A percentile compares a stretch with the other conserved stretches of the same genome.
phyloP scores from a whole-genome alignment of 2,113 vertebrate species.

The Drymodes brunneopygia region DNA sequence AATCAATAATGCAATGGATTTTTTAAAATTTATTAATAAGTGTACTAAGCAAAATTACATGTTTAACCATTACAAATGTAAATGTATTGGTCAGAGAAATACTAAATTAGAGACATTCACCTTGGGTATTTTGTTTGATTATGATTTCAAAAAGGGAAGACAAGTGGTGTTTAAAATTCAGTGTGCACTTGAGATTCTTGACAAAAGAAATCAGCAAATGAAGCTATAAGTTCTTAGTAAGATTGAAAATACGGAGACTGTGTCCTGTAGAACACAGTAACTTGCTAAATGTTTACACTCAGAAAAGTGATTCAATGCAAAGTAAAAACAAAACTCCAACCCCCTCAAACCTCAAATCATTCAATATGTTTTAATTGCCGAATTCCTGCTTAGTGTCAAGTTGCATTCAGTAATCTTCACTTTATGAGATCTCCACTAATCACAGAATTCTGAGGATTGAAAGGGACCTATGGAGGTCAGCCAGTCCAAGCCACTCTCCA shows the following conservation, averaged over 20 bases:
- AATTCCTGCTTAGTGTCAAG: background rate
- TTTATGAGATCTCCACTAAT: background rate
- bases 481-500: background rate
- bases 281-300: background rate
- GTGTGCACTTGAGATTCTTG: background rate
- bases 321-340: background rate
- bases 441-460: background rate
- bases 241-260: background rate
- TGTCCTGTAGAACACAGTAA: background rate
- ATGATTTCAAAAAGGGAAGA: background rate
- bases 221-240: background rate
- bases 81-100: background rate
- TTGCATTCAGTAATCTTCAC: background rate
- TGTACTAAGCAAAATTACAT: background rate
- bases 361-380: background rate
- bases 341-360: background rate
- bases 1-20: background rate
- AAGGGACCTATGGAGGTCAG: background rate
- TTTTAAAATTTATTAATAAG: conserved; percentile 1
- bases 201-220: background rate
- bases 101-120: background rate
- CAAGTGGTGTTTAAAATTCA: background rate
- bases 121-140: background rate
- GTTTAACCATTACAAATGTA: background rate
- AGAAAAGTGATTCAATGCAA: background rate